phyloP scores from a whole-genome alignment of 2,888 invertebrate species.

The Sminthurides aquaticus region DNA sequence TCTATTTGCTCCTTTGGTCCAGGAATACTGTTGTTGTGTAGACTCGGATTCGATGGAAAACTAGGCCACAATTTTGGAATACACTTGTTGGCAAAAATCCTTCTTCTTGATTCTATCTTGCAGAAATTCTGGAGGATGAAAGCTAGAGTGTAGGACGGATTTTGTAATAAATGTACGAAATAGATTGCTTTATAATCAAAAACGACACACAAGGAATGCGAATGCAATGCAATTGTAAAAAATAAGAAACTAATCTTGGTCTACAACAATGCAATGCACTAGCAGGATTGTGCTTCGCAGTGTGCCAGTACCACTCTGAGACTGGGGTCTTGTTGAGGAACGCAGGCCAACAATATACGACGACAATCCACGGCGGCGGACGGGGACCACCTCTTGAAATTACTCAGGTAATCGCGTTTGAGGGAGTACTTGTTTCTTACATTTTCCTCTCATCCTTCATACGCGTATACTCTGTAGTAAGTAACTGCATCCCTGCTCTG shows the following conservation, averaged over 20 bases:
- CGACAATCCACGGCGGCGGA: not conserved
- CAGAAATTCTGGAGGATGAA: not conserved
- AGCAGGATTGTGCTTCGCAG: constrained; percentile 23
- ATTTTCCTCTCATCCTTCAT: not conserved
- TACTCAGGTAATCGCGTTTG: not conserved
- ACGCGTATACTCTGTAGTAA: not conserved
- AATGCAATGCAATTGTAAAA: constrained; percentile 25
- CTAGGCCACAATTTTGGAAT: no score
- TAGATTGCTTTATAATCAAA: not conserved
- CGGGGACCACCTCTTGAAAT: not conserved
- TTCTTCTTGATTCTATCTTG: no score
- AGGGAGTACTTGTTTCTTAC: constrained; percentile 1
- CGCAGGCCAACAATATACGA: constrained; percentile 5
- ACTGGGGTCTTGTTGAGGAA: constrained; percentile 14
- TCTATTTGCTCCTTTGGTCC: not conserved
- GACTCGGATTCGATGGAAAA: not conserved
- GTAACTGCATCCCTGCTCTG: not conserved
- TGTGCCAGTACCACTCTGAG: constrained; percentile 24
- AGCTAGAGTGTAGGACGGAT: not conserved
- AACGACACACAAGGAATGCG: constrained; percentile 2
- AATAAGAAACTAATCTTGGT: constrained; percentile 8
- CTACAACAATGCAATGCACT: constrained; percentile 24
- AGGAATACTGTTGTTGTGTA: not conserved
- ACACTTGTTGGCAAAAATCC: no score
- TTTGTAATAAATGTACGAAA: not conserved